Conservation (phyloP, 1,140 invertebrate genomes). For the Carposina sasakii region DNA sequence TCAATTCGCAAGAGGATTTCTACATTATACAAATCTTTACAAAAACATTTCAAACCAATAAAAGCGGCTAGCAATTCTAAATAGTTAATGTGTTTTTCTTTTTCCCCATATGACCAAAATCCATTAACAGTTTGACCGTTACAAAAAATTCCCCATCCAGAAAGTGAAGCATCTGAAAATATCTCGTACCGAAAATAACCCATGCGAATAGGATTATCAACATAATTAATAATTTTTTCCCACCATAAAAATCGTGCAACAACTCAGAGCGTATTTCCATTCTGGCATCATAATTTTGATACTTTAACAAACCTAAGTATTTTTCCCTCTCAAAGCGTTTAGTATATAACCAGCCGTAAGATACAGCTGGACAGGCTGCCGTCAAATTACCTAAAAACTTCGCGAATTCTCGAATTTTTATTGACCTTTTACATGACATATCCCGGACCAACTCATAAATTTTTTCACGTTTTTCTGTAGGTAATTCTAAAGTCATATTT, state of each 20-base stretch:
- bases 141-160: background rate
- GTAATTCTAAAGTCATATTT: background rate
- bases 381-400: no score
- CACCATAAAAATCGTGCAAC: background rate
- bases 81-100: background rate
- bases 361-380: no score
- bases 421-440: no score
- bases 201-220: background rate
- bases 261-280: background rate
- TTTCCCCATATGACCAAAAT: background rate
- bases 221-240: background rate
- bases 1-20: background rate
- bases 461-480: background rate
- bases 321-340: no score
- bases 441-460: no score
- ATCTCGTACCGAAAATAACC: background rate
- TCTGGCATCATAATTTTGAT: background rate
- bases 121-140: background rate
- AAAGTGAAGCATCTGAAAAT: background rate
- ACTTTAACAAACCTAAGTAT: no score
- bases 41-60: conserved; percentile 1
- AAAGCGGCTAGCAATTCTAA: background rate
- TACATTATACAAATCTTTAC: background rate
- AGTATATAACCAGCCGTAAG: no score
- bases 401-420: no score